Conservation (phyloP, 2,797 vertebrate genomes). For the Myripristis murdjan region DNA sequence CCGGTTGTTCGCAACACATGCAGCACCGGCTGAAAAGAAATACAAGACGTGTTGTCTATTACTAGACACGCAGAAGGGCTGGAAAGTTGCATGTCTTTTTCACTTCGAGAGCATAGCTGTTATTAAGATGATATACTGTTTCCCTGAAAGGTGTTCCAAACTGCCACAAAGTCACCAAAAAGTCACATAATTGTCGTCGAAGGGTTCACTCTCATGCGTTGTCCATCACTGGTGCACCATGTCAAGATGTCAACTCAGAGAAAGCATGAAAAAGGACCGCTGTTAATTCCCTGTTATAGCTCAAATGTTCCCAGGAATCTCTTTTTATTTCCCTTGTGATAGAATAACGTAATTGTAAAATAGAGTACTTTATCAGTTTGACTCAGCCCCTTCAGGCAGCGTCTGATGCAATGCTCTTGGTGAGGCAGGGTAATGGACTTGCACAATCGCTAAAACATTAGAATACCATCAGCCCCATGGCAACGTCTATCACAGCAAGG, state of each 20-base stretch:
- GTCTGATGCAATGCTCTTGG: constrained; percentile 46
- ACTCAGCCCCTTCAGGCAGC: constrained; percentile 48
- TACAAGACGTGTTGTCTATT: too few species aligned
- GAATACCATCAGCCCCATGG: constrained; percentile 44
- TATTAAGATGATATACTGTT: neutral
- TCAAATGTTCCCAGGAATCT: constrained; percentile 6
- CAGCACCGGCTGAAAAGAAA: too few species aligned
- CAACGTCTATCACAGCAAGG: constrained; percentile 39
- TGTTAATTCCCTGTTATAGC: neutral
- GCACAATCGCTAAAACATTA: constrained; percentile 52
- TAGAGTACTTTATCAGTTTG: constrained; percentile 30
- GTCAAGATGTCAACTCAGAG: neutral
- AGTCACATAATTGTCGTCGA: too few species aligned
- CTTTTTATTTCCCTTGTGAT: constrained; percentile 12
- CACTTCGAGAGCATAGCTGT: neutral
- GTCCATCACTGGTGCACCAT: neutral
- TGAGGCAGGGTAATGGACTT: constrained; percentile 67
- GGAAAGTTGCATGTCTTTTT: too few species aligned
- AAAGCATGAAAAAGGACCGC: neutral
- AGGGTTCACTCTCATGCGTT: neutral
- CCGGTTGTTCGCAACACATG: too few species aligned
- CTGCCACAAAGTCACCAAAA: neutral
- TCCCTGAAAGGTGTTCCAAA: neutral
- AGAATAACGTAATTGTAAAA: constrained; percentile 25
- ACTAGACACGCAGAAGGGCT: too few species aligned